phyloP scores from a whole-genome alignment of 2,888 invertebrate species.

The Hartigia nigra region DNA sequence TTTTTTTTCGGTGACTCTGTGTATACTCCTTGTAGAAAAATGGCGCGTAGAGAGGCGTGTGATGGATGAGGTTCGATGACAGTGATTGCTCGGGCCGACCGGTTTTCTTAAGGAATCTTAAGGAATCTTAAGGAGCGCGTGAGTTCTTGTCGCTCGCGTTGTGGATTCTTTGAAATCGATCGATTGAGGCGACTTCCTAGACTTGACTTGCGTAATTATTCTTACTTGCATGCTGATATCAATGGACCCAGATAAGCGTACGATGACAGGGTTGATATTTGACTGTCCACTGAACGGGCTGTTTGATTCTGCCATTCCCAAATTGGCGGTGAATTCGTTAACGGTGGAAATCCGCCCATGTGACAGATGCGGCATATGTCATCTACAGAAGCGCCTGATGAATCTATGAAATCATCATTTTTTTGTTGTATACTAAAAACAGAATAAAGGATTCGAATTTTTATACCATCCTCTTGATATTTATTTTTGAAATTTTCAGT shows the following conservation, averaged over 20 bases:
- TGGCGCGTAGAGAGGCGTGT: not conserved
- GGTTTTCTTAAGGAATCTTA: constrained; percentile 5
- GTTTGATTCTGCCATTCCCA: constrained; percentile 40
- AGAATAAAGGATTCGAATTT: not conserved
- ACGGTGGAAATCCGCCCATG: constrained; percentile 54
- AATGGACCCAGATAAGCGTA: constrained; percentile 53
- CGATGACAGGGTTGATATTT: constrained; percentile 43
- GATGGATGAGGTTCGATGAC: not conserved
- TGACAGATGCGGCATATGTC: constrained; percentile 64
- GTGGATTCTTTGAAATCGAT: constrained; percentile 14
- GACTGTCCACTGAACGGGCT: constrained; percentile 37
- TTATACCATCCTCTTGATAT: not conserved
- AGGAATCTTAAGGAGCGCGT: constrained; percentile 3
- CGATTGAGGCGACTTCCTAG: not conserved
- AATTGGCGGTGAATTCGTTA: constrained; percentile 29
- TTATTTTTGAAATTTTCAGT: not conserved
- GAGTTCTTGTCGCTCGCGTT: constrained; percentile 2
- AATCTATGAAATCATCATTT: constrained; percentile 4
- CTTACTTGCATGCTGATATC: constrained; percentile 62
- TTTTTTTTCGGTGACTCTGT: not conserved
- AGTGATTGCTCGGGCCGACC: not conserved
- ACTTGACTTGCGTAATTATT: not conserved
- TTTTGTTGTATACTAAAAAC: not conserved
- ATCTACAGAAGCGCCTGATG: constrained; percentile 25
- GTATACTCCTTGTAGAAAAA: not conserved